phyloP scores from a whole-genome alignment of 2,888 invertebrate species.

The Archips xylosteana region DNA sequence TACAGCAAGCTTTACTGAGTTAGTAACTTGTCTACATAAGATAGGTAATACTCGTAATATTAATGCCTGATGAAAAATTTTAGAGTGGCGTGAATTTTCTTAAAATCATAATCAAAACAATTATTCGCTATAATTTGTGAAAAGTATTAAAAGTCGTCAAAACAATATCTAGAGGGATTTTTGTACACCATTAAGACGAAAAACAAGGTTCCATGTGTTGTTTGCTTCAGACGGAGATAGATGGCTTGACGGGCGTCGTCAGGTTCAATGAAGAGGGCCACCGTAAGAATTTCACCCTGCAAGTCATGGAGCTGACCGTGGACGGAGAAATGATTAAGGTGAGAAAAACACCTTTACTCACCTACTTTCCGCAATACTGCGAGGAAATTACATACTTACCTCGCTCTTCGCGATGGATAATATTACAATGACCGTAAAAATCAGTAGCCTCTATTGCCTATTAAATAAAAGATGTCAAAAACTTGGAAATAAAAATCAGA shows the following conservation, averaged over 20 bases:
- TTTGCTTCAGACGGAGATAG: slow-evolving; percentile 92
- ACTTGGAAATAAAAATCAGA: too few species aligned
- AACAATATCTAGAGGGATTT: neutral
- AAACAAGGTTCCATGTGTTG: slow-evolving; percentile 50
- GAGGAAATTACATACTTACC: slow-evolving; percentile 2
- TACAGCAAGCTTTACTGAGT: too few species aligned
- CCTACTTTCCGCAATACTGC: neutral
- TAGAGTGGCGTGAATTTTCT: too few species aligned
- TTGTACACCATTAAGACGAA: slow-evolving; percentile 7
- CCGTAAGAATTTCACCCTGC: slow-evolving; percentile 94
- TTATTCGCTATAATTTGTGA: neutral
- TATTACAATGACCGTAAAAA: neutral
- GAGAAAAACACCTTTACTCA: slow-evolving; percentile 47
- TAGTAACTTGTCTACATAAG: too few species aligned
- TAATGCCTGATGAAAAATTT: too few species aligned
- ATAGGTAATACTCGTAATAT: too few species aligned
- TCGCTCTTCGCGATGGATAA: neutral
- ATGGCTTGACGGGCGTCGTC: slow-evolving; percentile 95
- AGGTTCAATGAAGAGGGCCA: slow-evolving; percentile 94
- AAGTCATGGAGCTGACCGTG: slow-evolving; percentile 95
- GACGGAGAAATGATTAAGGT: slow-evolving; percentile 95
- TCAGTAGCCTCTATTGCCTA: neutral
- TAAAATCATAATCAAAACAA: too few species aligned
- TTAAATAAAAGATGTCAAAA: neutral
- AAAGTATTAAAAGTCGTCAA: neutral